Base-by-base conservation (phyloP, 2,797 vertebrate species). In the Cephalopachus bancanus region DNA sequence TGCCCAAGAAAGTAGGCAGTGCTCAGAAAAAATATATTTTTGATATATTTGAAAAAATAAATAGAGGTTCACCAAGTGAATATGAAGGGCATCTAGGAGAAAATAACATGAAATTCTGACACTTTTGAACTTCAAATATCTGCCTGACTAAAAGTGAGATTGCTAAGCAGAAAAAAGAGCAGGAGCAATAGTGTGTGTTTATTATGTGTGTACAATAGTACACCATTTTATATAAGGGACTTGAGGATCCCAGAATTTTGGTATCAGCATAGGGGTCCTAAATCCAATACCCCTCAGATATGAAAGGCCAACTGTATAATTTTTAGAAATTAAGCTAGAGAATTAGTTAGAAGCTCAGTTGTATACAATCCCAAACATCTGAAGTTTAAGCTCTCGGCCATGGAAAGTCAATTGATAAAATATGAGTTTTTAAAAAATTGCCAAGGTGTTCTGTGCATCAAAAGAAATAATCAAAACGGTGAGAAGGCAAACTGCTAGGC, bases 381-480 rank as follows among this genome's bases (percentile, higher is more conserved):
- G 71, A 87, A 91, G 75, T 94, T 78, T 71, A 76, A 94, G 8
- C 64, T 84, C 49, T 83, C 16, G 79, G 57, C 8, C 49, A 89
- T 10, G 4, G 30, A 79, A 24, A 84, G 9, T 72, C 65, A 81
- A 55, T 15, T 49, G 17, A 55, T 37, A 67, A 74, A 72, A 72
- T 51, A 4, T 84, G 14, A 79, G 24, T 79, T 74, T 89, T 84
- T 26, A 59, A 84, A 96, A 84, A n/a, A 55, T 64, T 53, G 7
- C 26, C 53, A 71, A 64, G 33, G 7, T 33, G 6, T 49, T 88
- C 51, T 81, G 5, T 12, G 60, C 60, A 67, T 92, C 84, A 69
- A 95, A 85, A 83, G 22, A 60, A 24, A 92, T 30, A 69, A 15
- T 64, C 33, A 91, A 81, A 28, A 91, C 11, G 59, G 16, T 30